Base-by-base conservation (phyloP, 2,797 vertebrate genomes). In the Sebastolobus alascanus region DNA sequence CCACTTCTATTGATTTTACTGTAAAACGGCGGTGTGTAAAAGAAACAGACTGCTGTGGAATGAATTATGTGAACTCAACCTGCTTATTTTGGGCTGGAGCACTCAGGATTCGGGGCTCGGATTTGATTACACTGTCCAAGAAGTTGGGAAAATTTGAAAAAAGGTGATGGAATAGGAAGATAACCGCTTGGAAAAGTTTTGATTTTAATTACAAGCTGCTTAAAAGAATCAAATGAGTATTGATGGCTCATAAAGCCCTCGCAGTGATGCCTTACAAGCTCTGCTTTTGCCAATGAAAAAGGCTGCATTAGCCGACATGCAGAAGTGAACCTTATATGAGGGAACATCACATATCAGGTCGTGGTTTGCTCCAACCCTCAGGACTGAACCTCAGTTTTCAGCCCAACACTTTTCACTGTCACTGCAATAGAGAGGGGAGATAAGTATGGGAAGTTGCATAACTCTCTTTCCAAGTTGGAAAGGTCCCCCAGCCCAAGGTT, bases 401-500 rank as follows among this genome's bases (percentile, higher is more conserved):
- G 86, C 68, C 75, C 83, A 87, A 89, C 85, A 89, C 81, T 63
- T 82, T 82, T 89, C 56, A 78, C 81, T 80, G 86, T 84, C 85
- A 85, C 60, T 73, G 81, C 68, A 83, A 76, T 33, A 74, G 88
- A 85, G 74, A 85, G 61, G 50, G 81, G 69, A 86, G 84, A 91
- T 90, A 90, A 83, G 73, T 88, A 79, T 83, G 85, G 92, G 86
- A 92, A 87, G 88, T 93, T 95, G 91, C 90, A 88, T 89, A 93
- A 93, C 87, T 84, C 73, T 87, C 86, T 91, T 93, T 94, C 89
- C 88, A 89, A 90, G 86, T 88, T 93, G 86, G 87, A 92, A 90
- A 94, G 85, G 85, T 92, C 92, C 75, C 82, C 83, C 82, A 90
- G 89, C 90, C 92, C 86, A 90, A 89, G 94, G 93, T 94, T 94